A percentile compares a stretch with the other conserved stretches of the same genome.
Evolutionary conservation across 2,888 invertebrate genomes (phyloP).

Genomic region (Pseudoips prasinana): DNA sequence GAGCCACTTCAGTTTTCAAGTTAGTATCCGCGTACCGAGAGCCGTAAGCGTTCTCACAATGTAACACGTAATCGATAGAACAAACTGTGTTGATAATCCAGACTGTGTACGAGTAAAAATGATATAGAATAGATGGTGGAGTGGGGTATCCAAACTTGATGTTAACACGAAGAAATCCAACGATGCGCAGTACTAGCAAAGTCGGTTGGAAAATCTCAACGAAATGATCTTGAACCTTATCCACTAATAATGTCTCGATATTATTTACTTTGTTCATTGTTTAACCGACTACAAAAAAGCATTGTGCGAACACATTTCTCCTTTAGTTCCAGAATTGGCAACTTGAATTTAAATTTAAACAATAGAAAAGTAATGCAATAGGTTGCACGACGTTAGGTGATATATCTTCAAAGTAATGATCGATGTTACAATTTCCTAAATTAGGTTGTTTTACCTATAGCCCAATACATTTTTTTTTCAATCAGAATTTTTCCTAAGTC

Average conservation of each 20-base stretch:
- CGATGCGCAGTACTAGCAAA: slow-evolving; percentile 37
- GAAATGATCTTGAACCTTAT: slow-evolving; percentile 56
- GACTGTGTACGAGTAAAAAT: slow-evolving; percentile 36
- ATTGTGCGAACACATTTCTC: too few species aligned
- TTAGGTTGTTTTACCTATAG: too few species aligned
- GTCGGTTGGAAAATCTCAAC: slow-evolving; percentile 44
- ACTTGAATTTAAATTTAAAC: too few species aligned
- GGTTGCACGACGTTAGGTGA: too few species aligned
- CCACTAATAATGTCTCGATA: slow-evolving; percentile 44
- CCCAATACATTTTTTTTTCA: too few species aligned
- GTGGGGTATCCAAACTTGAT: slow-evolving; percentile 52
- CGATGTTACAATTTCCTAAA: too few species aligned
- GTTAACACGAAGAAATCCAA: slow-evolving; percentile 50
- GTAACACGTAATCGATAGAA: slow-evolving; percentile 23
- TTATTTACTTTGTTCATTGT: slow-evolving; percentile 18
- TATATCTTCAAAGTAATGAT: too few species aligned
- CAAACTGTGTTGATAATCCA: slow-evolving; percentile 38
- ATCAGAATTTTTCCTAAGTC: too few species aligned
- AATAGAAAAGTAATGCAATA: too few species aligned
- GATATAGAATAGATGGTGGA: slow-evolving; percentile 36
- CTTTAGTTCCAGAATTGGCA: too few species aligned
- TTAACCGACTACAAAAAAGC: not conserved
- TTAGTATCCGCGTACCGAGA: slow-evolving; percentile 31
- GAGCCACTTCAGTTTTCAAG: slow-evolving; percentile 37
- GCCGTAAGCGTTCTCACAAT: slow-evolving; percentile 32